phyloP scores from a whole-genome alignment of 2,797 vertebrate species.

The Staurois parvus region DNA sequence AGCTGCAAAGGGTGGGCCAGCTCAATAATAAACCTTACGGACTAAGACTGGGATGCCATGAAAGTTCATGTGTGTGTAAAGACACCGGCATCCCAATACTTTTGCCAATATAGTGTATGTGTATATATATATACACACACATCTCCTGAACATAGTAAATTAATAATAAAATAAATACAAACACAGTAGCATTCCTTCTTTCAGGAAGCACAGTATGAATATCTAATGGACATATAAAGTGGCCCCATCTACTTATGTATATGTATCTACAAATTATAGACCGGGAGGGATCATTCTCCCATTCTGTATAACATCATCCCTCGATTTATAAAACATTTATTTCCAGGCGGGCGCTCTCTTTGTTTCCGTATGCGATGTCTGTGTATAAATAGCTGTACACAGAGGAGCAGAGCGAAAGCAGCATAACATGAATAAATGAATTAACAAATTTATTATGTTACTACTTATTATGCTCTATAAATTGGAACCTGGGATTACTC shows the following conservation, averaged over 20 bases:
- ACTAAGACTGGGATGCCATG: no score
- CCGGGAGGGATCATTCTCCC: not conserved
- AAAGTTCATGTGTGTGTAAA: no score
- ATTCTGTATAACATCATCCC: not conserved
- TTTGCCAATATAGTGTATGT: no score
- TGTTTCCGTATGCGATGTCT: not conserved
- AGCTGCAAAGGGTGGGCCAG: no score
- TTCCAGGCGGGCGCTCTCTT: not conserved
- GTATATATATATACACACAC: no score
- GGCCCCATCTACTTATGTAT: not conserved
- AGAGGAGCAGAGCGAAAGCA: not conserved
- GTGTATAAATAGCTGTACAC: conserved; percentile 16
- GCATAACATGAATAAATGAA: conserved; percentile 41
- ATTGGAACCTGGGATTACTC: conserved; percentile 36
- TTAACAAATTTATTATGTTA: conserved; percentile 23
- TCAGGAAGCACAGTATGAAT: not conserved
- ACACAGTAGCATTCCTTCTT: no score
- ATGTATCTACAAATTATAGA: not conserved
- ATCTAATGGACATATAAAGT: not conserved
- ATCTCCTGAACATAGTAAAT: no score
- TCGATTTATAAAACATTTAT: conserved; percentile 11
- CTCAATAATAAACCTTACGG: no score
- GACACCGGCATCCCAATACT: no score
- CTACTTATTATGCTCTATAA: conserved; percentile 27
- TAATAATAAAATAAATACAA: no score